Base-by-base conservation (phyloP, 2,888 invertebrate species). In the Crepidodera aurea region DNA sequence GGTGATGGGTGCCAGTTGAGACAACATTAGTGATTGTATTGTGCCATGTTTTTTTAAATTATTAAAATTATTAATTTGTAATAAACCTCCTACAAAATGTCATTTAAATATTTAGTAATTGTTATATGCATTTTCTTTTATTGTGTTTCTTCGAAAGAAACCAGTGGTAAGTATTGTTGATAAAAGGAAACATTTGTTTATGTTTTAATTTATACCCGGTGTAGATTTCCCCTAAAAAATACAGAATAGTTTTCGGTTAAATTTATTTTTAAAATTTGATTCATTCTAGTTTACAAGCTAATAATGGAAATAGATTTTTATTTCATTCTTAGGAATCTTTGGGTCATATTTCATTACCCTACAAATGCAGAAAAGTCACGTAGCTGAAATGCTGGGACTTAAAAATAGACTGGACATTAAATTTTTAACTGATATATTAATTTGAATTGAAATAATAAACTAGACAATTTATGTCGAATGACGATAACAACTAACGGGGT, bases 161-260 rank as follows among this genome's bases (percentile, higher is more conserved):
- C 54, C 53, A 64, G 55, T 48, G 70, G 70, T 70, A 61, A 57
- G 67, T 64, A 51, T 27, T 50, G n/a, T 60, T 57, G 50, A 12
- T 10, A 51, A 55, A 46, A 13, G 16, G 16, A 51, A 58, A 15
- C 42, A 61, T 51, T 59, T 42, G 29, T 57, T 42, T 50, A 51
- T 58, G 34, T 55, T 42, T 50, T 10, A 25, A 56, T 50, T 42
- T 42, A 19, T 39, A 19, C n/a, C 22, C 22, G 22, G 22, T 22
- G 2, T 22, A 22, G 22, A 4, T 22, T 22, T 22, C 6, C 22
- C n/a, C n/a, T n/a, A n/a, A n/a, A n/a, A n/a, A n/a, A n/a, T n/a
- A n/a, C n/a, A n/a, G n/a, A n/a, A n/a, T n/a, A n/a, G n/a, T n/a
- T n/a, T n/a, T n/a, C n/a, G n/a, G n/a, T n/a, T n/a, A n/a, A 22